Percentiles rank a stretch among this genome's conserved stretches.
These are phyloP conservation scores for Caenorhabditis sp. DNA, from an alignment of 2,888 invertebrate genomes.

Conservation along the genomic window DNA sequence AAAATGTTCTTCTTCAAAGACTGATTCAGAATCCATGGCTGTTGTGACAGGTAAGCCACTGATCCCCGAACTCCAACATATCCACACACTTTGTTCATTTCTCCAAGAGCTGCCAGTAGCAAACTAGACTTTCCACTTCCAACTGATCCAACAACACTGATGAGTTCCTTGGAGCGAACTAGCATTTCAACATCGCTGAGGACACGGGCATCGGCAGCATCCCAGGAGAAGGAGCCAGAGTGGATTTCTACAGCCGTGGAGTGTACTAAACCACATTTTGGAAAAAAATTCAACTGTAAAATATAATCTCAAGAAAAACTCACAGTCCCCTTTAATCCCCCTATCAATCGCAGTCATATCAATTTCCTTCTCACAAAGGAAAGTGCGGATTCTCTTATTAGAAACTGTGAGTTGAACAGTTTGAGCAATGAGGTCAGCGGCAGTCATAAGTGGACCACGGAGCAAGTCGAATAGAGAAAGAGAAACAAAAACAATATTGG, in stretches of 20 bases:
- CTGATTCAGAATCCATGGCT: constrained; percentile 98
- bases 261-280: constrained; percentile 58
- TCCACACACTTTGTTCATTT: constrained; percentile 85
- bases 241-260: constrained; percentile 64
- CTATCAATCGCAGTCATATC: constrained; percentile 56
- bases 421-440: constrained; percentile 85
- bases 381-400: constrained; percentile 78
- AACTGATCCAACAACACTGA: constrained; percentile 69
- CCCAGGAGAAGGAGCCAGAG: constrained; percentile 66
- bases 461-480: constrained; percentile 95
- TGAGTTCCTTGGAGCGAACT: constrained; percentile 57
- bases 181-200: constrained; percentile 60
- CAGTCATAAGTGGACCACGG: constrained; percentile 68
- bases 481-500: constrained; percentile 92
- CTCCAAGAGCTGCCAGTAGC: constrained; percentile 83
- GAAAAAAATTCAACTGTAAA: no score
- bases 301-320: constrained; percentile 24
- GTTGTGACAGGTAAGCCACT: constrained; percentile 93
- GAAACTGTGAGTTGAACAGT: constrained; percentile 80
- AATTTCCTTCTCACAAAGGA: constrained; percentile 73
- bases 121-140: constrained; percentile 74
- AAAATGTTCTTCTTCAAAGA: constrained; percentile 92
- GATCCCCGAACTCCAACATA: constrained; percentile 84
- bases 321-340: constrained; percentile 64
- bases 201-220: constrained; percentile 38